Evolutionary conservation across 2,888 invertebrate genomes (phyloP).

Genomic region (Iselma pallidipennis): DNA sequence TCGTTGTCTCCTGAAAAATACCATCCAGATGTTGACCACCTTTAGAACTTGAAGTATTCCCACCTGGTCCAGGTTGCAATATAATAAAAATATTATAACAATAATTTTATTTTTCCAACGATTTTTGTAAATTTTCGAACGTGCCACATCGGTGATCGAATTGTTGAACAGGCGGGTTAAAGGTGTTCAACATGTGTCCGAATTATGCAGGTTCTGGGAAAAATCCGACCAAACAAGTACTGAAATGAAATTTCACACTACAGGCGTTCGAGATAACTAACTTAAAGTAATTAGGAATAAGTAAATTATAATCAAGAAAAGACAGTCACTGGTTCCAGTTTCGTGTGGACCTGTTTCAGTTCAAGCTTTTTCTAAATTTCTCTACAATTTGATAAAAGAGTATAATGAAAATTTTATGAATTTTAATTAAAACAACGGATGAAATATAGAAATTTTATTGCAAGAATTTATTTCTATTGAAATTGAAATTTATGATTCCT

Average conservation of each 20-base stretch:
- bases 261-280: too few relatives aligned
- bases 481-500: background rate
- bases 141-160: background rate
- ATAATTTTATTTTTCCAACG: background rate
- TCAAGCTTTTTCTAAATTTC: too few relatives aligned
- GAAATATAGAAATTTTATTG: too few relatives aligned
- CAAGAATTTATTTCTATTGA: slow-evolving; percentile 4
- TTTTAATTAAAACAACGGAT: too few relatives aligned
- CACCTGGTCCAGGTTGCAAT: too few relatives aligned
- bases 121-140: background rate
- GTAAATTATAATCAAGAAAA: background rate
- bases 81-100: background rate
- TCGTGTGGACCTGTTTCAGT: too few relatives aligned
- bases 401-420: slow-evolving; percentile 3
- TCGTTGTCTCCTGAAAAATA: too few relatives aligned
- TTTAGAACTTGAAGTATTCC: too few relatives aligned
- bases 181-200: background rate
- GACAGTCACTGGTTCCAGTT: too few relatives aligned
- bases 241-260: too few relatives aligned
- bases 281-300: slow-evolving; percentile 1
- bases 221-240: background rate
- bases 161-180: background rate
- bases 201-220: background rate
- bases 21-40: background rate
- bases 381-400: too few relatives aligned